Evolutionary conservation across 2,888 invertebrate genomes (phyloP), one percentile per base, ranked within the genome.

Genomic region (Eupithecia abbreviata): DNA sequence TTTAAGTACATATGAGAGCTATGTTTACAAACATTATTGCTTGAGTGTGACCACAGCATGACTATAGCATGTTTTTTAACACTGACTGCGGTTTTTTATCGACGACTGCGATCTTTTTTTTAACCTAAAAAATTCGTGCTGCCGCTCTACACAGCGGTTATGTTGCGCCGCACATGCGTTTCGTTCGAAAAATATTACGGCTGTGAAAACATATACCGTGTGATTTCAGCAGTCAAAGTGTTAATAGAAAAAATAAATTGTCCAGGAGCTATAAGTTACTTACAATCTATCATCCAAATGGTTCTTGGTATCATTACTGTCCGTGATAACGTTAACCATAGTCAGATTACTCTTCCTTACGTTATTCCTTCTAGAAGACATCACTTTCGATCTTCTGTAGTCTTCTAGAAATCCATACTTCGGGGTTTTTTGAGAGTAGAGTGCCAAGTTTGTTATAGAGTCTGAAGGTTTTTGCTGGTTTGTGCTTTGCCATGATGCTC

Each of bases 241-340:
- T n/a, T n/a, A 55, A n/a, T n/a, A 55, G 7, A n/a, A 58, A 55
- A 9, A 15, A 15, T 15, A 51, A 4, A 15, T n/a, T 45, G 68
- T 42, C 15, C n/a, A 43, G 4, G 2, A 68, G 41, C 47, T 68
- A 67, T 4, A 3, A n/a, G 18, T 30, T 15, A 76, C 93, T 91
- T 82, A 94, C 94, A 93, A 77, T 85, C 94, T 86, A 77, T 94
- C 94, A 80, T 88, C 87, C 88, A 94, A 82, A 84, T 94, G 94
- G 0, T 86, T 79, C 30, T 87, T 87, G 0, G 94, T 94, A 0
- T 92, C 91, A 75, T 94, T 93, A 74, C 90, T 93, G 49, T 94
- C 94, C 0, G 90, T 91, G 4, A 94, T 89, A 1, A 94, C 93
- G 77, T 90, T 92, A 0, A 85, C 89, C 89, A 94, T 90, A 0